phyloP scores from a whole-genome alignment of 2,888 invertebrate species.

The Coleophora flavipennella region DNA sequence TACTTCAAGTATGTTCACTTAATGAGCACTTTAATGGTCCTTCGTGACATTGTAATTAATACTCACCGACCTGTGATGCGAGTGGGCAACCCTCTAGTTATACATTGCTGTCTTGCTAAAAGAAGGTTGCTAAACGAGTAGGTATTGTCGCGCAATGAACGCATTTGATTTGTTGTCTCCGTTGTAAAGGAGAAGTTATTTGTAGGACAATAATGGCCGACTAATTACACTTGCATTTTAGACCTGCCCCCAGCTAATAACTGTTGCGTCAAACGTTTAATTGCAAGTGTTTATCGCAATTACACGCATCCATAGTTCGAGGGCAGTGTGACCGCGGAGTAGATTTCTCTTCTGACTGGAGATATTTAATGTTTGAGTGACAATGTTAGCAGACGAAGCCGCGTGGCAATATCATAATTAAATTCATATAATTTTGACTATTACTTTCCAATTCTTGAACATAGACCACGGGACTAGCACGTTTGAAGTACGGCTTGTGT shows the following conservation, averaged over 20 bases:
- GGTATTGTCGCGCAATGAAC: not conserved
- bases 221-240: conserved; percentile 23
- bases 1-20: conserved; percentile 50
- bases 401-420: too few species aligned
- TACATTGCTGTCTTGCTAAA: not conserved
- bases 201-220: conserved; percentile 20
- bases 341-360: conserved; percentile 64
- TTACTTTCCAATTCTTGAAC: too few species aligned
- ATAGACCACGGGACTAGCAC: too few species aligned
- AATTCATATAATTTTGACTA: too few species aligned
- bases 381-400: too few species aligned
- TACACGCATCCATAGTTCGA: conserved; percentile 66
- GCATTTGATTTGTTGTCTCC: conserved; percentile 6
- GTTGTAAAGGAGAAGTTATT: conserved; percentile 8
- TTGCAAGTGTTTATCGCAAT: conserved; percentile 57
- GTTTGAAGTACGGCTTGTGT: too few species aligned
- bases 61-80: conserved; percentile 15
- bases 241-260: conserved; percentile 34
- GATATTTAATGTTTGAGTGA: conserved; percentile 31
- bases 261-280: conserved; percentile 36
- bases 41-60: conserved; percentile 54
- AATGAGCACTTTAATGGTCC: conserved; percentile 49
- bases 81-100: not conserved
- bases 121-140: not conserved
- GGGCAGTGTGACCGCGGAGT: conserved; percentile 40